These are phyloP conservation scores for Drosophila bocqueti DNA, from an alignment of 1,140 invertebrate species.

Conservation along the genomic window DNA sequence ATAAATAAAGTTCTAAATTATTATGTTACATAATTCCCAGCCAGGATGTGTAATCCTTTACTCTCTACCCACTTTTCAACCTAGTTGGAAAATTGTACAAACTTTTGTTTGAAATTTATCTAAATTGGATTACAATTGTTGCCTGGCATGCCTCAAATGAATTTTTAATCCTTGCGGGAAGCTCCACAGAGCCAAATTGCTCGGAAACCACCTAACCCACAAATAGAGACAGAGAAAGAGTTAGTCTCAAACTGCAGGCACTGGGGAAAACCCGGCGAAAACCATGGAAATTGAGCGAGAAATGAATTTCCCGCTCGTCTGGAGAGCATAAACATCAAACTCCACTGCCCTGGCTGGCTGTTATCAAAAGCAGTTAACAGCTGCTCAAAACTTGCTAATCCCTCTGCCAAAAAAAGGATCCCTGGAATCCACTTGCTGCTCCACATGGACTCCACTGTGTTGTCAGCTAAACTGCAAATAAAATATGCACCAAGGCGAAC, in stretches of 20 bases:
- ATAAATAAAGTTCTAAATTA: background rate
- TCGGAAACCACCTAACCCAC: constrained; percentile 24
- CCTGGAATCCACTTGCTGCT: background rate
- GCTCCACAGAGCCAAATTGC: constrained; percentile 34
- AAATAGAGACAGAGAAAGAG: constrained; percentile 26
- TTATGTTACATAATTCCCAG: background rate
- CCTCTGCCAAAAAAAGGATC: constrained; percentile 11
- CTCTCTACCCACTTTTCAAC: background rate
- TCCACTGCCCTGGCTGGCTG: constrained; percentile 10
- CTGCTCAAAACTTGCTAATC: constrained; percentile 44
- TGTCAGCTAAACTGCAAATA: constrained; percentile 77
- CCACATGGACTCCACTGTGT: constrained; percentile 59
- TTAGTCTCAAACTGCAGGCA: constrained; percentile 9
- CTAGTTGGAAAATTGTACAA: background rate
- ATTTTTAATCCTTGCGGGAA: constrained; percentile 26
- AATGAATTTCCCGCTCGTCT: constrained; percentile 1
- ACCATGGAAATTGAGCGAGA: background rate
- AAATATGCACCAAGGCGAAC: constrained; percentile 77
- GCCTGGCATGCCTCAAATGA: constrained; percentile 19
- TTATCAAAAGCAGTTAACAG: constrained; percentile 40
- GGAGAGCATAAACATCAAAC: constrained; percentile 21
- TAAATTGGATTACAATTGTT: constrained; percentile 12
- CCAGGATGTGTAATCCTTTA: no score
- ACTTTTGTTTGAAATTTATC: constrained; percentile 7
- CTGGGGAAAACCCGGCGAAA: background rate